These are phyloP conservation scores for Drosophila repleta DNA, from an alignment of 1,140 invertebrate species.

Conservation along the genomic window DNA sequence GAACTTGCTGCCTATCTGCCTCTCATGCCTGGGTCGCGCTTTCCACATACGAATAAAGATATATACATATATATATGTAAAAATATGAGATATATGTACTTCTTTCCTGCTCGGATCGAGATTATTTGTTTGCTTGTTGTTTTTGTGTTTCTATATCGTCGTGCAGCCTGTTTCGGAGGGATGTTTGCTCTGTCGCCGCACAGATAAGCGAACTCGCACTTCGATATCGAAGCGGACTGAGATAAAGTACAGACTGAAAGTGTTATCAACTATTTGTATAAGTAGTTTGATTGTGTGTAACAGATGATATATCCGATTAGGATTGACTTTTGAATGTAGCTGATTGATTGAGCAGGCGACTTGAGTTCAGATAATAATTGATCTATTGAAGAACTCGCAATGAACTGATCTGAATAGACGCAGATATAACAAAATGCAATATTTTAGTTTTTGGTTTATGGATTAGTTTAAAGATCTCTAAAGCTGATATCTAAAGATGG, in stretches of 20 bases:
- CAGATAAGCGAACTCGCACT: conserved; percentile 17
- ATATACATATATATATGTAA: conserved; percentile 23
- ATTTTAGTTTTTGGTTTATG: no score
- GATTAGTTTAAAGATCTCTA: no score
- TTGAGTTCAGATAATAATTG: no score
- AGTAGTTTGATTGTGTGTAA: no score
- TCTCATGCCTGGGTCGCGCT: conserved; percentile 37
- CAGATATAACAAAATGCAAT: no score
- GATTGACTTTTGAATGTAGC: no score
- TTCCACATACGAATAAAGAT: conserved; percentile 23
- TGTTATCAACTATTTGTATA: conserved; percentile 2
- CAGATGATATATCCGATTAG: no score
- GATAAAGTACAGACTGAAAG: not conserved
- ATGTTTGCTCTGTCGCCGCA: conserved; percentile 13
- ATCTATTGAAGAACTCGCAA: no score
- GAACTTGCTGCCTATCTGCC: conserved; percentile 40
- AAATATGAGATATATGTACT: conserved; percentile 16
- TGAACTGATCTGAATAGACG: no score
- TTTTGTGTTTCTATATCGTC: not conserved
- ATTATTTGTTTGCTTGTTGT: not conserved
- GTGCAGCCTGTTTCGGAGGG: not conserved
- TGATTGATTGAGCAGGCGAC: no score
- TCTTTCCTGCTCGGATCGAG: not conserved
- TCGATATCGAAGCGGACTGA: conserved; percentile 1
- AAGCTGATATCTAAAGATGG: no score